phyloP scores from a whole-genome alignment of 2,888 invertebrate species.

The Hermaeophaga mercurialis region DNA sequence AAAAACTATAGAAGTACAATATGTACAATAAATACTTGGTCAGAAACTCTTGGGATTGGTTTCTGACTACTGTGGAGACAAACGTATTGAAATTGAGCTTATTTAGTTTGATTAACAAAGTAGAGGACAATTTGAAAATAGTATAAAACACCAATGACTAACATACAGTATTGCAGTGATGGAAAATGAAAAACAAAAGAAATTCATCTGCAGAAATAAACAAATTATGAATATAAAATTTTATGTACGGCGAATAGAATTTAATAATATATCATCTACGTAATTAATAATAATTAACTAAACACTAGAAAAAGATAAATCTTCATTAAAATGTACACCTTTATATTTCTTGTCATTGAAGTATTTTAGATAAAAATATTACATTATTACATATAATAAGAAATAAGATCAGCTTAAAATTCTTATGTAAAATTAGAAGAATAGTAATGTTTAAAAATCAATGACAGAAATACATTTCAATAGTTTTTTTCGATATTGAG shows the following conservation, averaged over 20 bases:
- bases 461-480: slow-evolving; percentile 13
- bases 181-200: neutral
- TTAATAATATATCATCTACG: slow-evolving; percentile 17
- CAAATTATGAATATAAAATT: no score
- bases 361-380: neutral
- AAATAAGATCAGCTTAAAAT: no score
- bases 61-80: no score
- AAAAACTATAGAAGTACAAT: slow-evolving; percentile 28
- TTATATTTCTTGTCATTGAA: slow-evolving; percentile 11
- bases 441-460: neutral
- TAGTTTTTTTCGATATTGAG: slow-evolving; percentile 3
- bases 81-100: slow-evolving; percentile 20
- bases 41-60: no score
- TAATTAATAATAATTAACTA: slow-evolving; percentile 11
- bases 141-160: neutral
- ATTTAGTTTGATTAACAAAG: slow-evolving; percentile 22
- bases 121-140: slow-evolving; percentile 5
- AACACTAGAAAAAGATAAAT: slow-evolving; percentile 9
- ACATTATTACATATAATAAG: no score
- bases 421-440: no score
- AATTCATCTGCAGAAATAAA: slow-evolving; percentile 1
- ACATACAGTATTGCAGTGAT: neutral
- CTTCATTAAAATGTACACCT: slow-evolving; percentile 14
- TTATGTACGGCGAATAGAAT: slow-evolving; percentile 10
- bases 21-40: slow-evolving; percentile 30